Base-by-base conservation (phyloP, 2,888 invertebrate genomes). In the Campoplex nolae region DNA sequence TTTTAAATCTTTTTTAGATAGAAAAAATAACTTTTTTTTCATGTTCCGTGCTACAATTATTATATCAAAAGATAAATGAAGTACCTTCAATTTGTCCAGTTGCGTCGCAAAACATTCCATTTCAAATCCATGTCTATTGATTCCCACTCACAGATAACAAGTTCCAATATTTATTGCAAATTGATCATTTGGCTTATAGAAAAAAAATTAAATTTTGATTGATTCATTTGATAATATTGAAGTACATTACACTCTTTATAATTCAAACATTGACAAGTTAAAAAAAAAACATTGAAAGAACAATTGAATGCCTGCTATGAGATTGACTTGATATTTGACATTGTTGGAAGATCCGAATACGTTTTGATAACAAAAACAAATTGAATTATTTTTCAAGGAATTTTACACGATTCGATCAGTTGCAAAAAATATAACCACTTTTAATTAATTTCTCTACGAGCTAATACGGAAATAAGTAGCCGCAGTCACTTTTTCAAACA, bases 71-170 rank as follows among this genome's bases (percentile, higher is more conserved):
- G 13, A 45, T 45, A 2, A 11, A 6, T 4, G 3, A 42, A 45
- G 13, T 83, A 83, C 83, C 83, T 80, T 76, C 8, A 48, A 13
- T 79, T 68, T 28, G 65, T 82, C 28, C 45, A 70, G 75, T 75
- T 32, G 13, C 7, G 48, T 79, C 32, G 62, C 8, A 23, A 67
- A 38, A 62, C 11, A 18, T 56, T 71, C 48, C 78, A 42, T 75
- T 56, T 13, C 32, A 48, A 32, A 58, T 35, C 18, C 56, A 56
- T 71, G 38, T 71, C 11, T n/a, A 73, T 35, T 48, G 23, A 9
- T 8, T 18, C 62, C 18, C 76, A 58, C 67, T 32, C 65, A 77
- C 32, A 35, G 3, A 80, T 32, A 62, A 16, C 42, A 32, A 9
- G 9, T 23, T 32, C 3, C n/a, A 16, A 13, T 32, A 42, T n/a